Evolutionary conservation across 1,140 invertebrate species (phyloP), one percentile per base, ranked within the genome.

Genomic region (Chrysomallon squamiferum): DNA sequence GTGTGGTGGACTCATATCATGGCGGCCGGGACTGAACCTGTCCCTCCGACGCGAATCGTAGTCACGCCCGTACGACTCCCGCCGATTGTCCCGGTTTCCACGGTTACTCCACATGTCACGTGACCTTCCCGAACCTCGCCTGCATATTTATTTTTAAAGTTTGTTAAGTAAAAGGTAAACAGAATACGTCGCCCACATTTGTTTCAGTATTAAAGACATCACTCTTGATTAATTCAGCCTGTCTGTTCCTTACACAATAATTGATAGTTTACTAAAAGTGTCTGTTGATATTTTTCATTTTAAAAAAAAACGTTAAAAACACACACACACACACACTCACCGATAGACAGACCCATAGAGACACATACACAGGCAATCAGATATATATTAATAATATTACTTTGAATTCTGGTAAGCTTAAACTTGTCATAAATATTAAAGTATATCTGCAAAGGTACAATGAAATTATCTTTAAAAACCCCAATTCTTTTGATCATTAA

Each of bases 1-100:
- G 58, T 82, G 76, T 59, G 83, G 78, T 25, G 81, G 76, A 69
- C 79, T 81, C 59, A 76, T 70, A 25, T 85, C 79, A 60, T 78
- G 71, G 54, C 83, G 47, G 15, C 52, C 75, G 52, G 73, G 79
- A 61, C 77, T 79, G 33, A 74, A 78, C 33, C 82, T 71, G 22
- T 84, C 81, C 43, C 78, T 50, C 2, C 76, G 62, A 7, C 72
- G 49, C 0, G 73, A 54, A 33, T 81, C 75, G 63, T 77, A 75
- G 30, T 80, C 76, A 20, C 78, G 64, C 9, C 74, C 67, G 62
- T 78, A 79, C 33, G 65, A 58, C 33, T 82, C 78, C 1, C 76
- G 57, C 29, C 75, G 60, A 50, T 75, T 71, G 41, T 72, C 59
- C 56, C 72, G 68, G 41, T 66, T 70, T 33, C 64, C 70, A 20